A percentile compares a stretch with the other conserved stretches of the same genome.
phyloP scores from a whole-genome alignment of 2,888 invertebrate genomes.

The Agapostemon virescens region DNA sequence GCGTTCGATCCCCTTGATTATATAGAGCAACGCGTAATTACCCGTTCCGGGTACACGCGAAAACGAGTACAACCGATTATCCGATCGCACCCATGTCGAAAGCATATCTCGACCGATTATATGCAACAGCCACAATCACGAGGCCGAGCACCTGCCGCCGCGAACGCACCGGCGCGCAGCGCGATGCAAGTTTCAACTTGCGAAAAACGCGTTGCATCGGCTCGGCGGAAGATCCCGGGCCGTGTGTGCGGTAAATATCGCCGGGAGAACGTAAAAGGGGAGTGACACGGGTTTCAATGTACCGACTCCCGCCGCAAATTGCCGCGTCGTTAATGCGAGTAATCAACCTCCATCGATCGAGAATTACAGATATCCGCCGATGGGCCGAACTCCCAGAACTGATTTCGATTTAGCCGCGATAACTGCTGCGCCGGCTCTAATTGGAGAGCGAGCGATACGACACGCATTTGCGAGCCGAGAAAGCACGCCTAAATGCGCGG shows the following conservation, averaged over 20 bases:
- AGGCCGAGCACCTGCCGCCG: slow-evolving; percentile 54
- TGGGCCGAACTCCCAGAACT: background rate
- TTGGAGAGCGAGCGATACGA: background rate
- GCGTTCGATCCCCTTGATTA: slow-evolving; percentile 43
- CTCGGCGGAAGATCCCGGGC: background rate
- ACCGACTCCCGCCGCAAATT: slow-evolving; percentile 13
- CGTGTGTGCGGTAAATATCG: background rate
- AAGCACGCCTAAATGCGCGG: background rate
- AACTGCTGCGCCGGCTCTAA: slow-evolving; percentile 2
- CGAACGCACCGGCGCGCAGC: background rate
- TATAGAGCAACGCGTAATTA: slow-evolving; percentile 54
- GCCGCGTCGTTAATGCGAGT: background rate
- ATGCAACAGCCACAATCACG: slow-evolving; percentile 58
- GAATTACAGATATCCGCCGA: background rate
- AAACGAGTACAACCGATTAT: slow-evolving; percentile 54
- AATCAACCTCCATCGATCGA: slow-evolving; percentile 2
- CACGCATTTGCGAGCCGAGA: background rate
- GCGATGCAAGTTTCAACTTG: background rate
- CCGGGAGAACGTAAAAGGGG: background rate
- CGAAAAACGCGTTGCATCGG: background rate
- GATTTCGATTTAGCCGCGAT: slow-evolving; percentile 7
- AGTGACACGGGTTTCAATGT: slow-evolving; percentile 16
- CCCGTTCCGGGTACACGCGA: slow-evolving; percentile 51
- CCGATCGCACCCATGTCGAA: slow-evolving; percentile 54
- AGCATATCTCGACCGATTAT: slow-evolving; percentile 55